A percentile compares a stretch with the other conserved stretches of the same genome.
phyloP scores from a whole-genome alignment of 2,797 vertebrate species.

The Aldrovandia affinis region DNA sequence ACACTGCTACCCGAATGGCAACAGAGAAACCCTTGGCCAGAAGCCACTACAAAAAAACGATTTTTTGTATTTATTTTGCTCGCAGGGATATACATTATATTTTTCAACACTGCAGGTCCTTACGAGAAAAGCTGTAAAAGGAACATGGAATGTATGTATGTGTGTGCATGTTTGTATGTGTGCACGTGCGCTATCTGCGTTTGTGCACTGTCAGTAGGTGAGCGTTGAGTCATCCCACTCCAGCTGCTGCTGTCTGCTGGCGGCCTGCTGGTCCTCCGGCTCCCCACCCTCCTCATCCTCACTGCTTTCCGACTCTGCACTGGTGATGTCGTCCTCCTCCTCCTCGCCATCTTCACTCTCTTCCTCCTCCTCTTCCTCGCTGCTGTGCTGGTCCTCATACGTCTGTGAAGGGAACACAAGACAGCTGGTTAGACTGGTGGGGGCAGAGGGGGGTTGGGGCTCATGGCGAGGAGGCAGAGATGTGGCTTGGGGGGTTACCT shows the following conservation, averaged over 20 bases:
- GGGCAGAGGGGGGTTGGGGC: background rate
- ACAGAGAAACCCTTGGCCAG: conserved; percentile 7
- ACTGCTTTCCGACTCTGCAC: conserved; percentile 95
- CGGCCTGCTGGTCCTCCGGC: conserved; percentile 86
- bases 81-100: conserved; percentile 12
- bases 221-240: conserved; percentile 99
- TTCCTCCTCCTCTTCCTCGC: conserved; percentile 94
- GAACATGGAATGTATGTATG: conserved; percentile 32
- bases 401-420: conserved; percentile 71
- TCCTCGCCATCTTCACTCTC: conserved; percentile 94
- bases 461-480: background rate
- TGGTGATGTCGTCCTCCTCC: conserved; percentile 97
- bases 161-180: background rate
- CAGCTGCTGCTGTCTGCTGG: conserved; percentile 94
- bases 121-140: conserved; percentile 60
- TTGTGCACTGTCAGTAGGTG: conserved; percentile 81
- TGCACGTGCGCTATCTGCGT: background rate
- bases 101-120: conserved; percentile 12
- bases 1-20: conserved; percentile 48
- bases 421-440: background rate
- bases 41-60: conserved; percentile 14
- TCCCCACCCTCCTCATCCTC: conserved; percentile 93
- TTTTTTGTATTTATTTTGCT: conserved; percentile 14
- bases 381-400: conserved; percentile 97
- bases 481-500: conserved; percentile 71